Base-by-base conservation (phyloP, 2,797 vertebrate genomes). In the Botia kubotai region DNA sequence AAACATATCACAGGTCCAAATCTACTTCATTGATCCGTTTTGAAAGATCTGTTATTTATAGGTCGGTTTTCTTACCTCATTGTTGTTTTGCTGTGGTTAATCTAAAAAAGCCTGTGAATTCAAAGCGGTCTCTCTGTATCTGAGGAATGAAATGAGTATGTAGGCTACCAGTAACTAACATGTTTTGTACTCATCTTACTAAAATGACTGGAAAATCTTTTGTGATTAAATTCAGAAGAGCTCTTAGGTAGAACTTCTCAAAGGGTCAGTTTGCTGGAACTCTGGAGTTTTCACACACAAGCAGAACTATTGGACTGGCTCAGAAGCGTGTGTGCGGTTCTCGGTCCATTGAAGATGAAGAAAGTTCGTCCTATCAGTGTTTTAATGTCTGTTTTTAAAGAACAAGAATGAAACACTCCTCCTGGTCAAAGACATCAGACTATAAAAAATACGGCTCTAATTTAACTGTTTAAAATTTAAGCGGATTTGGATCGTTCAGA, bases 71-170 rank as follows among this genome's bases (percentile, higher is more conserved):
- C 52, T 36, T 16, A 16, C 14, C 11, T 53, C n/a, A 13, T 2
- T 1, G 12, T 16, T 2, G 48, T 48, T 11, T 46, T 46, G 0
- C 13, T 50, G 39, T 29, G 66, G 13, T 36, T 11, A 10, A 36
- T 6, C n/a, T 12, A 21, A 11, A 66, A 3, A 2, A 43, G 62
- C 36, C 10, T 2, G 6, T 23, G 14, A 62, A 19, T 4, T 55
- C 69, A 55, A 36, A 36, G 8, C 33, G 58, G 33, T 72, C 53
- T 3, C 3, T 58, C 0, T 3, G 14, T 13, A 6, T 16, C 12
- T n/a, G 16, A 65, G 33, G 36, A 19, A 33, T 68, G 83, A 80
- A 26, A 85, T 82, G 84, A 80, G 57, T 80, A 67, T 63, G 6
- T 62, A 77, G 3, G 26, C 36, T 71, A 57, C 79, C 36, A 29